These are phyloP conservation scores for Spicauda simplicius DNA, from an alignment of 2,888 invertebrate genomes.

Conservation along the genomic window DNA sequence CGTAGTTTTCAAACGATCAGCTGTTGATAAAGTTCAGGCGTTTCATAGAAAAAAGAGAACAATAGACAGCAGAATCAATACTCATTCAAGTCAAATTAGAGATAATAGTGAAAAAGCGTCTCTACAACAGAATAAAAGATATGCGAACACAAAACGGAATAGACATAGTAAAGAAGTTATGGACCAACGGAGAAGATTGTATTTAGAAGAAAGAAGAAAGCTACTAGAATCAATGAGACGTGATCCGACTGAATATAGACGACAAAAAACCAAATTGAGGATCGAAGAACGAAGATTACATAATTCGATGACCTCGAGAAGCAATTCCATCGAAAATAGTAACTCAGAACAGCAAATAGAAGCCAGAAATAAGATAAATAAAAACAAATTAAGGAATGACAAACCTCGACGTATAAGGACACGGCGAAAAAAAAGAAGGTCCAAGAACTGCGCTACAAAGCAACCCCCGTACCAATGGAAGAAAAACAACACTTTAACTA, in stretches of 20 bases:
- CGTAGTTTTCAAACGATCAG: conserved; percentile 88
- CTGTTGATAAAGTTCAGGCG: conserved; percentile 80
- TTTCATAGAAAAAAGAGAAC: conserved; percentile 70
- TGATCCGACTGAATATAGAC: conserved; percentile 72
- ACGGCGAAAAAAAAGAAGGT: conserved; percentile 67
- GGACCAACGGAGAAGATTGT: conserved; percentile 71
- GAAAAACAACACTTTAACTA: conserved; percentile 38
- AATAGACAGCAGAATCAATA: conserved; percentile 52
- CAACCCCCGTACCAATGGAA: conserved; percentile 76
- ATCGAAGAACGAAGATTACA: conserved; percentile 65
- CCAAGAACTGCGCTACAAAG: conserved; percentile 77
- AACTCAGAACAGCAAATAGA: conserved; percentile 58
- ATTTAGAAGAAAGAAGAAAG: conserved; percentile 66
- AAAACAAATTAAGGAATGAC: conserved; percentile 54
- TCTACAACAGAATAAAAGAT: conserved; percentile 68
- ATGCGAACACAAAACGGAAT: conserved; percentile 77
- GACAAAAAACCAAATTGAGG: conserved; percentile 61
- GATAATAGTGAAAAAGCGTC: conserved; percentile 76
- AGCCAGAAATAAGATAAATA: conserved; percentile 53
- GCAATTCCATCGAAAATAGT: conserved; percentile 63
- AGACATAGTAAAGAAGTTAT: conserved; percentile 86
- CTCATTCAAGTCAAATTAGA: conserved; percentile 53
- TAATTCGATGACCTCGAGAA: conserved; percentile 50
- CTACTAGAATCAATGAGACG: conserved; percentile 68
- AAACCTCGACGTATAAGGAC: conserved; percentile 62